These are phyloP conservation scores for Drosophila asahinai DNA, from an alignment of 1,140 invertebrate species.

Conservation along the genomic window DNA sequence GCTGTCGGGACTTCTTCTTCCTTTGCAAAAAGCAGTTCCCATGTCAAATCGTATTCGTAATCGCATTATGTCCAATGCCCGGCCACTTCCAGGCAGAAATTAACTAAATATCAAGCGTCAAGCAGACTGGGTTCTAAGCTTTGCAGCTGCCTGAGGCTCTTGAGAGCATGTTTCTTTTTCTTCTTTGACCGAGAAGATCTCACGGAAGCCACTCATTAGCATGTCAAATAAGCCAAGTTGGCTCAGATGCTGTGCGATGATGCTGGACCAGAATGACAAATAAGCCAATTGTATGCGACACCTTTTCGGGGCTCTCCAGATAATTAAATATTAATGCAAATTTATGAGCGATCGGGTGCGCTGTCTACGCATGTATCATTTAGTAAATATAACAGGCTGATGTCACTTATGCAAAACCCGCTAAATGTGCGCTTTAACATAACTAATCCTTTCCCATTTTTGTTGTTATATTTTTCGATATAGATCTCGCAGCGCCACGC, in stretches of 20 bases:
- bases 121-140: slow-evolving; percentile 34
- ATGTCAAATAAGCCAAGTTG: slow-evolving; percentile 64
- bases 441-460: no score
- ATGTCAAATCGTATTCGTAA: slow-evolving; percentile 57
- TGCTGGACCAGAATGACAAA: slow-evolving; percentile 57
- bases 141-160: slow-evolving; percentile 4
- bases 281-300: slow-evolving; percentile 73
- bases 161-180: neutral
- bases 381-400: slow-evolving; percentile 30
- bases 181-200: slow-evolving; percentile 51
- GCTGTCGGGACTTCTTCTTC: slow-evolving; percentile 3
- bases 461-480: no score
- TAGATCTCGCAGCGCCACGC: slow-evolving; percentile 91
- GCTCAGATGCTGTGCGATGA: slow-evolving; percentile 15
- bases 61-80: slow-evolving; percentile 61
- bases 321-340: slow-evolving; percentile 80
- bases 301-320: slow-evolving; percentile 33
- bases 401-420: slow-evolving; percentile 52
- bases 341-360: slow-evolving; percentile 45
- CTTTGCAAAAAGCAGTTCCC: slow-evolving; percentile 32
- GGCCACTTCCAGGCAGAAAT: slow-evolving; percentile 36
- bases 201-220: slow-evolving; percentile 79
- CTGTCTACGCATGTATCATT: slow-evolving; percentile 18
- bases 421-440: slow-evolving; percentile 49
- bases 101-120: slow-evolving; percentile 57